phyloP scores from a whole-genome alignment of 2,888 invertebrate species.

The Sinodicranocentrus sp. region DNA sequence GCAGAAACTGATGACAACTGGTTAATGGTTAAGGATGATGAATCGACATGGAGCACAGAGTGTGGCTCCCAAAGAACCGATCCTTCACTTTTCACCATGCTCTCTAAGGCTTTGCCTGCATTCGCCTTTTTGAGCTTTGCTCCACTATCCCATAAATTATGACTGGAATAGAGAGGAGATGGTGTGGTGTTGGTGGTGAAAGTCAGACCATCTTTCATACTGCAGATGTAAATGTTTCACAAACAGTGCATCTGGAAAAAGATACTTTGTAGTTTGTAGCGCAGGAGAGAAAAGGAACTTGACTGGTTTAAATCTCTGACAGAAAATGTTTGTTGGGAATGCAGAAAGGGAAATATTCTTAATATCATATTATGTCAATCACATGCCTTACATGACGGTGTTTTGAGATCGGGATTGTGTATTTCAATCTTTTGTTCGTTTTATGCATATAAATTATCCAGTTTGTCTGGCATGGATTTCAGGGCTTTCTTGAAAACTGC shows the following conservation, averaged over 20 bases:
- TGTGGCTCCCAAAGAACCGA: constrained; percentile 62
- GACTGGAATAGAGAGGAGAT: constrained; percentile 28
- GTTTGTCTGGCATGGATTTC: background rate
- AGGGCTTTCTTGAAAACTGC: background rate
- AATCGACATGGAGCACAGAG: constrained; percentile 69
- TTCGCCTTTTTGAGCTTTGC: constrained; percentile 54
- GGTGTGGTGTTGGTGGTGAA: constrained; percentile 27
- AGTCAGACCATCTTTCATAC: constrained; percentile 23
- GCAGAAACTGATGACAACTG: constrained; percentile 73
- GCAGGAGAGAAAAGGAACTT: no score
- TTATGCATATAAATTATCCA: background rate
- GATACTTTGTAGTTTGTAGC: background rate
- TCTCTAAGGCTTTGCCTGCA: constrained; percentile 13
- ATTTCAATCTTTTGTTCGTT: no score
- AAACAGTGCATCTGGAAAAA: background rate
- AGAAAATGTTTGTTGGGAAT: background rate
- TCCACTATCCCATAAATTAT: constrained; percentile 65
- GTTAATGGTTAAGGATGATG: constrained; percentile 75
- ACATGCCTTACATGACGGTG: background rate
- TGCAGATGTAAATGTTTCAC: constrained; percentile 15
- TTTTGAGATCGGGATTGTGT: background rate
- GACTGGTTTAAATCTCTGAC: no score
- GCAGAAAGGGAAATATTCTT: background rate
- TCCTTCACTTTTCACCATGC: constrained; percentile 55
- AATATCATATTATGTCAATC: constrained; percentile 23